Conservation (phyloP, 2,113 vertebrate species). For the Isurus oxyrinchus region DNA sequence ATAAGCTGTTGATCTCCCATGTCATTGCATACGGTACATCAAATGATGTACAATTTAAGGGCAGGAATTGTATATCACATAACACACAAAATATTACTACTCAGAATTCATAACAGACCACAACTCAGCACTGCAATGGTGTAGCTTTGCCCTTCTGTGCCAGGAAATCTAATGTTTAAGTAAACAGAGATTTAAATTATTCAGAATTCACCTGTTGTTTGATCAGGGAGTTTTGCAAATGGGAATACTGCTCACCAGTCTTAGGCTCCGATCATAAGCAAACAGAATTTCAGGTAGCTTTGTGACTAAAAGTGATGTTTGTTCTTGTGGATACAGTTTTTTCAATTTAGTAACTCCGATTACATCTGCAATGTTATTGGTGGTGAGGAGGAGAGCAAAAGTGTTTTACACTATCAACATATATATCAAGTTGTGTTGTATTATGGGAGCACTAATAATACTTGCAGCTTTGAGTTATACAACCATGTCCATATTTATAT, state of each 20-base stretch:
- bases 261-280: neutral
- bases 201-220: neutral
- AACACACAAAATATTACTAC: neutral
- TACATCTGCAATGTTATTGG: neutral
- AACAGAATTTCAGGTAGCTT: neutral
- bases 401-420: neutral
- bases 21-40: neutral
- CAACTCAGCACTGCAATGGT: neutral
- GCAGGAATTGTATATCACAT: neutral
- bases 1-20: neutral
- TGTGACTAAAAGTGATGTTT: neutral
- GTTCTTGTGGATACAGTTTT: neutral
- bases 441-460: neutral
- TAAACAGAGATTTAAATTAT: neutral
- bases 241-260: neutral
- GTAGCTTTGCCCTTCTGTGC: neutral
- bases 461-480: neutral
- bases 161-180: neutral
- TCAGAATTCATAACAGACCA: neutral
- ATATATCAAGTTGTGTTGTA: neutral
- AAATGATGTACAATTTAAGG: neutral
- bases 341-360: neutral
- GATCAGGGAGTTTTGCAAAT: neutral
- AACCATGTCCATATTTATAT: neutral
- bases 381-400: neutral